Conservation (phyloP, 2,888 invertebrate species). For the Notodonta dromedarius region DNA sequence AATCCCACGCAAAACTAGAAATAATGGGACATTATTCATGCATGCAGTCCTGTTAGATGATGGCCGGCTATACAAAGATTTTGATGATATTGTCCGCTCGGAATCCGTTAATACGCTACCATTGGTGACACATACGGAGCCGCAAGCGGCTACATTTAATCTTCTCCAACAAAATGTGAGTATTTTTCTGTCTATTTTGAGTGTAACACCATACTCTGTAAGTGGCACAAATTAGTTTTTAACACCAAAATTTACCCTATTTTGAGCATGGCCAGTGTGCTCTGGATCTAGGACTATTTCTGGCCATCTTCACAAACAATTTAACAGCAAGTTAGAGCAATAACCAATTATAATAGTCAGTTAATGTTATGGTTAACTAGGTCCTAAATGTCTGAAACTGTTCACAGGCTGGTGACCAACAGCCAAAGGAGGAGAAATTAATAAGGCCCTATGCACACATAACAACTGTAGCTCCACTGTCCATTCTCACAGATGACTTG, state of each 20-base stretch:
- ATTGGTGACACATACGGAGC: slow-evolving; percentile 89
- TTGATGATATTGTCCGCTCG: slow-evolving; percentile 84
- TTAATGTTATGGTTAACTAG: too few relatives aligned
- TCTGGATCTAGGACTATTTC: too few relatives aligned
- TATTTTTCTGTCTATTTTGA: slow-evolving; percentile 7
- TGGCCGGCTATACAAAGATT: slow-evolving; percentile 75
- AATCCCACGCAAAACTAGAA: slow-evolving; percentile 89
- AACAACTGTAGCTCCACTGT: slow-evolving; percentile 88
- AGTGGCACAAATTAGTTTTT: too few relatives aligned
- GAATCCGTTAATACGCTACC: slow-evolving; percentile 86
- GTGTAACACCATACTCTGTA: too few relatives aligned
- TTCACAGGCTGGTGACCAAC: slow-evolving; percentile 54
- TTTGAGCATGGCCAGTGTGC: too few relatives aligned
- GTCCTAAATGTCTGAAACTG: slow-evolving; percentile 8
- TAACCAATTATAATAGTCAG: too few relatives aligned
- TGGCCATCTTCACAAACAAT: not conserved
- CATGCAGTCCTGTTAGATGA: slow-evolving; percentile 87
- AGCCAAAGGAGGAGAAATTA: slow-evolving; percentile 29
- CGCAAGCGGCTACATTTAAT: slow-evolving; percentile 90
- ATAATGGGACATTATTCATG: slow-evolving; percentile 93
- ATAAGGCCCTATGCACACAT: slow-evolving; percentile 89
- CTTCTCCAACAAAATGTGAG: slow-evolving; percentile 83
- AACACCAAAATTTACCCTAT: too few relatives aligned
- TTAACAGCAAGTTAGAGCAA: too few relatives aligned
- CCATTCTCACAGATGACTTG: slow-evolving; percentile 90